Conservation (phyloP, 2,888 invertebrate species). For the Leptopilina drosophilae region DNA sequence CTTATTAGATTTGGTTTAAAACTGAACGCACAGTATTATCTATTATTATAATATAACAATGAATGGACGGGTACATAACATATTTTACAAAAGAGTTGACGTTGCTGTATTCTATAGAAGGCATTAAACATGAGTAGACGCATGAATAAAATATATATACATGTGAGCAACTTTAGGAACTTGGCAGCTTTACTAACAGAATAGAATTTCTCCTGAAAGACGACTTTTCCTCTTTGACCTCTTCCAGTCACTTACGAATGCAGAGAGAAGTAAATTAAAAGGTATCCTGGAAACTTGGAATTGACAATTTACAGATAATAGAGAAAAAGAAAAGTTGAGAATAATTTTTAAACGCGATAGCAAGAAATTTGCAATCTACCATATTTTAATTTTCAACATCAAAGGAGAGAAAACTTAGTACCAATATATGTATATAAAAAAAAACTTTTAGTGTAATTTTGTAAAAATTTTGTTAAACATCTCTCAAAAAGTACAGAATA, state of each 20-base stretch:
- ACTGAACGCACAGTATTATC: no score
- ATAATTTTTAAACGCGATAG: background rate
- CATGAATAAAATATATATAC: conserved; percentile 20
- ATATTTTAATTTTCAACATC: background rate
- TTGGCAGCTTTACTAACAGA: conserved; percentile 16
- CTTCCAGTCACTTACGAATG: background rate
- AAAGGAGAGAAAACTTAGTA: no score
- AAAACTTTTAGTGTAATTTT: no score
- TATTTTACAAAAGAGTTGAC: conserved; percentile 5
- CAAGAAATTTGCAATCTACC: background rate
- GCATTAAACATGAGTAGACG: background rate
- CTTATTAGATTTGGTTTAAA: no score
- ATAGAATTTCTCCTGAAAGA: conserved; percentile 3
- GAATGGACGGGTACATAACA: background rate
- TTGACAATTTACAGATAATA: background rate
- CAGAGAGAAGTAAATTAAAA: background rate
- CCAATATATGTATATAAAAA: no score
- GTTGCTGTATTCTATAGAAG: background rate
- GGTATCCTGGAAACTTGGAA: background rate
- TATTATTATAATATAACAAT: background rate
- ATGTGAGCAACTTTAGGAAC: conserved; percentile 3
- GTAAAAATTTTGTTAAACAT: no score
- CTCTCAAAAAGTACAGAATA: no score
- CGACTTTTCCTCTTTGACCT: background rate
- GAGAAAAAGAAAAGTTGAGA: background rate